These are phyloP conservation scores for Montipora capitata DNA, from an alignment of 92 coral and sea anemone genomes.

Conservation along the genomic window DNA sequence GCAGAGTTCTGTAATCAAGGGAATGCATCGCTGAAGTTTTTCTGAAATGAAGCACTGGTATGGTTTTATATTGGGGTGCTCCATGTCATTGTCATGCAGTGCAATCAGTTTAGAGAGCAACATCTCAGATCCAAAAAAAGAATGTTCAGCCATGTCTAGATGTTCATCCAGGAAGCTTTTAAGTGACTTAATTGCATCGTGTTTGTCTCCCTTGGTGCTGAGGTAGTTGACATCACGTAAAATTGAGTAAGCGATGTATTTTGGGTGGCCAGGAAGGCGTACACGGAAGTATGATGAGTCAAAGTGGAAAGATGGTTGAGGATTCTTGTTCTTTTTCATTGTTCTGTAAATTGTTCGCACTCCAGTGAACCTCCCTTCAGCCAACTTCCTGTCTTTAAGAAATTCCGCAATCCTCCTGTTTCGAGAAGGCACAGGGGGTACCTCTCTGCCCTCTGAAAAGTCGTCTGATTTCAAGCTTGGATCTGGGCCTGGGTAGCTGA, in stretches of 20 bases:
- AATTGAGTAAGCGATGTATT: conserved; percentile 62
- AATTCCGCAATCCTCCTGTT: conserved; percentile 86
- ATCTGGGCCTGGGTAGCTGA: conserved; percentile 87
- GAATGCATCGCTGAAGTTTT: conserved; percentile 44
- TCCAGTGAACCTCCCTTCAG: conserved; percentile 87
- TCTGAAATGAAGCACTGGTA: conserved; percentile 26
- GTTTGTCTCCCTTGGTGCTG: conserved; percentile 77
- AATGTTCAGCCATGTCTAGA: conserved; percentile 41
- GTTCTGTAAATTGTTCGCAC: conserved; percentile 80
- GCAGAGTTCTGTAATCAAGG: conserved; percentile 52
- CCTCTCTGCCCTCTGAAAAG: conserved; percentile 67
- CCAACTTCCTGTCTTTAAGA: conserved; percentile 77
- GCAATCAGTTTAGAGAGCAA: conserved; percentile 66
- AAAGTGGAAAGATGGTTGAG: conserved; percentile 75
- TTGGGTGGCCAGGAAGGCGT: conserved; percentile 86
- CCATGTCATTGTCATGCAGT: conserved; percentile 49
- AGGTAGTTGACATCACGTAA: conserved; percentile 67
- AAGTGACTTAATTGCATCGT: conserved; percentile 67
- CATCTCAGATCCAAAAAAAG: conserved; percentile 29
- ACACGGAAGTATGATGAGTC: conserved; percentile 68
- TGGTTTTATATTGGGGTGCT: conserved; percentile 58
- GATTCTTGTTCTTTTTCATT: conserved; percentile 78
- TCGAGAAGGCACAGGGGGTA: conserved; percentile 83
- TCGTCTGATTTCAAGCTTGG: conserved; percentile 70
- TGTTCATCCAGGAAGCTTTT: conserved; percentile 65